Evolutionary conservation across 2,888 invertebrate species (phyloP), one percentile per base, ranked within the genome.

Genomic region (Aproaerema taeniolella): DNA sequence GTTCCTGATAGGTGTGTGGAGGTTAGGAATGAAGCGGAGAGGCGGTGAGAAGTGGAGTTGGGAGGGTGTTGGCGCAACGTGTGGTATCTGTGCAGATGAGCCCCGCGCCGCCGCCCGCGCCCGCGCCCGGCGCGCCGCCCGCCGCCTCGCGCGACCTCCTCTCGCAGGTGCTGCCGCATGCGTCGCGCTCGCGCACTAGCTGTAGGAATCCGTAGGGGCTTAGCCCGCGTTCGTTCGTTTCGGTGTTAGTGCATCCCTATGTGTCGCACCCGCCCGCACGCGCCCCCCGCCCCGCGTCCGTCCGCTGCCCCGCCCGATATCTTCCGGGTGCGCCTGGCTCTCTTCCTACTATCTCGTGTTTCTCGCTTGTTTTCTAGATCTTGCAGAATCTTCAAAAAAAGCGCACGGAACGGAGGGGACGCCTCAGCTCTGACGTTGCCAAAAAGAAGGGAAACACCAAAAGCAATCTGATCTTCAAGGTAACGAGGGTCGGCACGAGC

Each of bases 371-470:
- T 92, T 95, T 95, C 93, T 95, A 96, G 95, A 96, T 96, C 93
- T 95, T 95, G 94, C 96, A 96, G 95, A 96, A 95, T 93, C 95
- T 96, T 90, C 95, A 96, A 95, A 95, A 96, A 95, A 96, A 96
- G 93, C 95, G 95, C 93, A 95, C 95, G 91, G 95, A 95, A 93
- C 92, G 95, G 91, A 93, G 95, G 92, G 95, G 95, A 91, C 94
- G 95, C 90, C 95, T 95, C 92, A 93, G 94, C 93, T 95, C 95
- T 90, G 95, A 96, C 90, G 89, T 92, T 90, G 88, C 90, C 90
- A 93, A 93, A 91, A 93, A 95, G 94, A 95, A 95, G 93, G 93
- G 93, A 92, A 91, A 90, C 92, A 94, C 93, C 91, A 95, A 95
- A 94, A 96, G 95, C 95, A 95, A 95, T 94, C 95, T 96, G 91